Conservation (phyloP, 2,888 invertebrate species). For the Xanthorhoe designata region DNA sequence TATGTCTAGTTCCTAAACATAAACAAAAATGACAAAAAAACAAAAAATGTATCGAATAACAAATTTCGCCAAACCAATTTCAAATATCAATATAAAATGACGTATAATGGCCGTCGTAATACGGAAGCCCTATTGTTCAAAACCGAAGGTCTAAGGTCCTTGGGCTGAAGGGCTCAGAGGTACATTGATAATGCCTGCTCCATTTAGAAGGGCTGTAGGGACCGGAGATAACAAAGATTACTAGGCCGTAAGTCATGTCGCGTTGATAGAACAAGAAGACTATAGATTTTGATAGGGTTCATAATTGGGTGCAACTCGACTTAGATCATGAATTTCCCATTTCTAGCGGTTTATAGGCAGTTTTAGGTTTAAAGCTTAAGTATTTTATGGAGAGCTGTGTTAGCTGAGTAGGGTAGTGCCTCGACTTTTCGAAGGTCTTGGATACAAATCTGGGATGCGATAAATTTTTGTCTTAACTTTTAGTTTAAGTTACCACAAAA, state of each 20-base stretch:
- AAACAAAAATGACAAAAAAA: too few relatives aligned
- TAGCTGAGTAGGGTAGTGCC: too few relatives aligned
- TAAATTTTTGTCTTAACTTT: too few relatives aligned
- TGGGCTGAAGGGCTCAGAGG: slow-evolving; percentile 42
- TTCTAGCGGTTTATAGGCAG: background rate
- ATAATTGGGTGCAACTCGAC: slow-evolving; percentile 15
- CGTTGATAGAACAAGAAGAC: slow-evolving; percentile 34
- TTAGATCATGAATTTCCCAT: slow-evolving; percentile 5
- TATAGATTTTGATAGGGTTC: slow-evolving; percentile 29
- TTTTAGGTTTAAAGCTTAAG: too few relatives aligned
- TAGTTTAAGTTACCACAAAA: too few relatives aligned
- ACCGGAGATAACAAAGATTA: slow-evolving; percentile 45
- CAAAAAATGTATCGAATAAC: too few relatives aligned
- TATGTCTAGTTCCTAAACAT: too few relatives aligned
- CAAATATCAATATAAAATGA: background rate
- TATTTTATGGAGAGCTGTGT: too few relatives aligned
- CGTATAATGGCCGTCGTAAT: background rate
- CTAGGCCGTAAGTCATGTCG: slow-evolving; percentile 31
- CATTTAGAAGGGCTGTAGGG: slow-evolving; percentile 55
- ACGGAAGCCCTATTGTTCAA: background rate
- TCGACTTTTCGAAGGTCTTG: too few relatives aligned
- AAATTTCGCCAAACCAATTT: background rate
- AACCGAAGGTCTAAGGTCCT: slow-evolving; percentile 9
- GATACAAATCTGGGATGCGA: too few relatives aligned
- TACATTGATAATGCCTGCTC: slow-evolving; percentile 61